Evolutionary conservation across 2,888 invertebrate genomes (phyloP), one percentile per base, ranked within the genome.

Genomic region (Drosophila anceps): DNA sequence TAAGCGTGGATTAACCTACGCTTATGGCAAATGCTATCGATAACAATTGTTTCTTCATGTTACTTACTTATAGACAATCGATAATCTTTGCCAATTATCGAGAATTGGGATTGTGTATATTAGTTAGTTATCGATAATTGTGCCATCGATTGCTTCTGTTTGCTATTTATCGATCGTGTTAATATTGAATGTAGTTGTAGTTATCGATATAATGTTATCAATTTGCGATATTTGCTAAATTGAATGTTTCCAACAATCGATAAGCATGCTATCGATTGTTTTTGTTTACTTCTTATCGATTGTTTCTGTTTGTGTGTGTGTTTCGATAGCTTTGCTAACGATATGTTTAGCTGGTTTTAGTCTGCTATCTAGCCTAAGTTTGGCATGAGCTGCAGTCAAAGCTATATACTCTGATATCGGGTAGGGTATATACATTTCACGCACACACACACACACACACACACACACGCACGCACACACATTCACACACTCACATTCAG

Each of bases 341-440:
- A 41, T 41, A 15, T n/a, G 18, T 41, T 41, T 10, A 9, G 9
- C 20, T n/a, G n/a, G n/a, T n/a, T n/a, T n/a, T n/a, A n/a, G n/a
- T n/a, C n/a, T n/a, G n/a, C n/a, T n/a, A n/a, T n/a, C n/a, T 41
- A 35, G n/a, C 15, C 6, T 13, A 1, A 9, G 7, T 46, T 9
- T 18, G 1, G 20, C 10, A 10, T 46, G n/a, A 9, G 4, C 4
- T 10, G 3, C 18, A 27, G 35, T 9, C 9, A 31, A 31, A 50
- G 33, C 2, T 10, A 10, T 53, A 46, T 39, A 46, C 64, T 43
- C 33, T 35, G 27, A 9, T 13, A 4, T n/a, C 9, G 24, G 37
- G 24, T 48, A 76, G 58, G 29, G 69, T 62, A 67, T 20, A 20
- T 1, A 54, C 48, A 39, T 12, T 27, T 24, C 41, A 39, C 10